Base-by-base conservation (phyloP, 23 tunicate genomes). In the Botrylloides violaceus region DNA sequence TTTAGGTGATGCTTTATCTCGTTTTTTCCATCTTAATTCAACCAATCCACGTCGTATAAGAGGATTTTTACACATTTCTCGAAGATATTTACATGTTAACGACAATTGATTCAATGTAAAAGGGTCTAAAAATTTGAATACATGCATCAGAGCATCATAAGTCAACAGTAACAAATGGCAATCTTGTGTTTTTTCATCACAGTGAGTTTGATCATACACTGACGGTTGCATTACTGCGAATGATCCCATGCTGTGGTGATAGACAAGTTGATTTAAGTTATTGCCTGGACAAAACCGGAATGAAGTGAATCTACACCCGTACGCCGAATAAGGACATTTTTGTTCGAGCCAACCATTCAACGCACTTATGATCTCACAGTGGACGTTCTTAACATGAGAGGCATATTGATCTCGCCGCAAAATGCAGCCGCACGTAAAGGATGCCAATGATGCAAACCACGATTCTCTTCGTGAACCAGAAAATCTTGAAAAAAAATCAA, bases 301-400 rank as follows among this genome's bases (percentile, higher is more conserved):
- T 66, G 53, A 62, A 18, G 80, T 73, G 64, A 32, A 81, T 37
- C 50, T 35, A 36, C 95, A 87, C 12, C 95, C 95, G 65, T 76
- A 81, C 15, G 74, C 74, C 26, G 74, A 39, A 58, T 87, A 87
- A 0, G 95, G 95, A 66, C 95, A 87, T 57, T 57, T 61, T 63
- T 87, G 72, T 62, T 87, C 95, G 25, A 87, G 34, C 95, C 95
- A 87, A 49, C 83, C 83, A 77, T 87, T 66, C 55, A 87, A 76
- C 30, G 61, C 74, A 71, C 81, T 58, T 38, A 61, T 71, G 36
- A 87, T 63, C 15, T 87, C 95, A 76, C 87, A 81, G 66, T 87
- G 95, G 34, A 63, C 63, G 38, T 81, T 87, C 37, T 77, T 79
- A 61, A 70, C 66, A 37, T 87, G 95, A 15, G 79, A 35, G 9